Percentiles rank a stretch among this genome's conserved stretches.
Conservation (phyloP, 2,113 vertebrate genomes). For the Paradoxurus hermaphroditus region DNA sequence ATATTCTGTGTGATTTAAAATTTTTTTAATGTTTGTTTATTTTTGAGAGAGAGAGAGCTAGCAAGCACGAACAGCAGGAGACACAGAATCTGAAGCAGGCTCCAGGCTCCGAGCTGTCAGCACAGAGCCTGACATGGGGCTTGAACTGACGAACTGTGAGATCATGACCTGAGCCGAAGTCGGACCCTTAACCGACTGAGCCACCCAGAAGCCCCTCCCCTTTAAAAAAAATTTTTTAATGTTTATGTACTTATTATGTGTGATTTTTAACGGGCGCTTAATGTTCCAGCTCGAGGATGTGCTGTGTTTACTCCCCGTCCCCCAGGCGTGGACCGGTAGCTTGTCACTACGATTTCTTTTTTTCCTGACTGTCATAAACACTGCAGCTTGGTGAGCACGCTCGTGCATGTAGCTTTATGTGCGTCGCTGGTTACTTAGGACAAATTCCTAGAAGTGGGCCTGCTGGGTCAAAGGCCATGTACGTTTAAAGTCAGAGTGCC, state of each 20-base stretch:
- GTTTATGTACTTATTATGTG: neutral
- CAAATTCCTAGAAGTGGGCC: conserved; percentile 61
- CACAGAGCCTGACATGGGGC: too few species aligned
- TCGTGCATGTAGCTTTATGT: neutral
- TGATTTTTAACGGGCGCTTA: neutral
- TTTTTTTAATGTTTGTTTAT: too few species aligned
- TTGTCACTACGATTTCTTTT: neutral
- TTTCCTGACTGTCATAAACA: neutral
- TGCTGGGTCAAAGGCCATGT: conserved; percentile 25
- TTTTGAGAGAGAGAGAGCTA: too few species aligned
- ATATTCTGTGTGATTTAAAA: neutral
- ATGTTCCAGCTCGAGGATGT: neutral
- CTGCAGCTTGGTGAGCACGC: neutral
- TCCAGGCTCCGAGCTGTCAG: too few species aligned
- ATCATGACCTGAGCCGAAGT: too few species aligned
- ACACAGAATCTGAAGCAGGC: too few species aligned
- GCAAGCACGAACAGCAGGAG: too few species aligned
- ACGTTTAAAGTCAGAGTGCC: neutral
- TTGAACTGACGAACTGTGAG: too few species aligned
- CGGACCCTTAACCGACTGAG: too few species aligned
- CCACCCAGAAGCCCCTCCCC: too few species aligned
- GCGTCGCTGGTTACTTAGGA: neutral
- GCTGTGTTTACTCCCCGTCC: neutral
- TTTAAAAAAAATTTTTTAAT: too few species aligned
- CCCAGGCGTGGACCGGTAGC: neutral